A percentile compares a stretch with the other conserved stretches of the same genome.
Conservation (phyloP, 2,113 vertebrate species). For the Tragelaphus scriptus region DNA sequence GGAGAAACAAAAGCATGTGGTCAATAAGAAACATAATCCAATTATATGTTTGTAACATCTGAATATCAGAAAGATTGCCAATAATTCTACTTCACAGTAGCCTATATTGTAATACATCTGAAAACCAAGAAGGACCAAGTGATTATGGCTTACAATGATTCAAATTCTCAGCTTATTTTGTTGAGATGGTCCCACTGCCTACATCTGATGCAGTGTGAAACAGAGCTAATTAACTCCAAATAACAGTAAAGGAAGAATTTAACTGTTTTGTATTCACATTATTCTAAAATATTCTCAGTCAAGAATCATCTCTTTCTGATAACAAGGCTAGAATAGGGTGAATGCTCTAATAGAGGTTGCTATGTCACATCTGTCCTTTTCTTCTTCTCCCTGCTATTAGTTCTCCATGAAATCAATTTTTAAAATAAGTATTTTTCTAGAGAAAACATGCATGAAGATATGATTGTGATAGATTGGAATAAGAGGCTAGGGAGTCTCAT, state of each 20-base stretch:
- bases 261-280: not conserved
- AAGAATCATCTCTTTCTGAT: not conserved
- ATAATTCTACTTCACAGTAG: not conserved
- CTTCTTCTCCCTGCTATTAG: not conserved
- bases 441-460: not conserved
- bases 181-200: not conserved
- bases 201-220: not conserved
- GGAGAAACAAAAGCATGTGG: conserved; percentile 23
- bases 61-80: not conserved
- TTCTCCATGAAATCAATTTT: conserved; percentile 25
- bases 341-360: not conserved
- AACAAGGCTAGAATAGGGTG: not conserved
- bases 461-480: not conserved
- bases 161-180: not conserved
- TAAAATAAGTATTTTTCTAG: conserved; percentile 19
- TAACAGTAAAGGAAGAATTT: not conserved
- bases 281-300: not conserved
- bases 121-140: not conserved
- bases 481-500: not conserved
- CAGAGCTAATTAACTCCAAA: not conserved
- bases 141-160: not conserved
- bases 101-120: not conserved
- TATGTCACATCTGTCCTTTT: not conserved
- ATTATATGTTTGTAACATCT: not conserved
- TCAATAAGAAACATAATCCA: conserved; percentile 19